Conservation (phyloP, 2,113 vertebrate species). For the Silurus asotus region DNA sequence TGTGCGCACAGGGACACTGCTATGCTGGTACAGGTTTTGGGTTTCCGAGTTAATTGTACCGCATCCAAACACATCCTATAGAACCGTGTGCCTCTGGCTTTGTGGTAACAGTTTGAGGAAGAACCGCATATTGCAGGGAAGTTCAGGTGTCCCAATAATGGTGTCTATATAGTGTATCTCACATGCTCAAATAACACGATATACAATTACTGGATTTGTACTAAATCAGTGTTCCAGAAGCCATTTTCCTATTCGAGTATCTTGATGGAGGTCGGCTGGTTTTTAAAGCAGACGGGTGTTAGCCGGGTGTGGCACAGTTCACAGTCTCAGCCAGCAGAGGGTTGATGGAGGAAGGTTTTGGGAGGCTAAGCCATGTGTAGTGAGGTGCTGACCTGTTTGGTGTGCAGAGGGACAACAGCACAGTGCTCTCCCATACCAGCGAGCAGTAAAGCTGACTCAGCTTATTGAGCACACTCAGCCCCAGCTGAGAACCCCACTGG, state of each 20-base stretch:
- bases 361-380: neutral
- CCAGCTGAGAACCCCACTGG: slow-evolving; percentile 93
- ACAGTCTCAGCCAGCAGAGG: neutral
- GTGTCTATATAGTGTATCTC: too few species aligned
- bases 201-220: neutral
- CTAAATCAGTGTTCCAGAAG: neutral
- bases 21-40: too few species aligned
- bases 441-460: slow-evolving; percentile 95
- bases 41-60: too few species aligned
- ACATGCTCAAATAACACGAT: neutral
- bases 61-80: too few species aligned
- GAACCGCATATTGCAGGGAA: too few species aligned
- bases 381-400: slow-evolving; percentile 83
- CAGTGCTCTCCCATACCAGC: slow-evolving; percentile 94
- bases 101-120: too few species aligned
- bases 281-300: neutral
- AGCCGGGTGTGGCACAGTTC: neutral
- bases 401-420: slow-evolving; percentile 91
- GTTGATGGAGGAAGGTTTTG: neutral
- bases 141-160: too few species aligned
- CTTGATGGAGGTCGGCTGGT: neutral
- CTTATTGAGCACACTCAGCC: slow-evolving; percentile 88
- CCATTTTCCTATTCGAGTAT: neutral
- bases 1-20: too few species aligned
- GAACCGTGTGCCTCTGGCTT: too few species aligned